Conservation (phyloP, 2,113 vertebrate genomes). For the Mixornis gularis region DNA sequence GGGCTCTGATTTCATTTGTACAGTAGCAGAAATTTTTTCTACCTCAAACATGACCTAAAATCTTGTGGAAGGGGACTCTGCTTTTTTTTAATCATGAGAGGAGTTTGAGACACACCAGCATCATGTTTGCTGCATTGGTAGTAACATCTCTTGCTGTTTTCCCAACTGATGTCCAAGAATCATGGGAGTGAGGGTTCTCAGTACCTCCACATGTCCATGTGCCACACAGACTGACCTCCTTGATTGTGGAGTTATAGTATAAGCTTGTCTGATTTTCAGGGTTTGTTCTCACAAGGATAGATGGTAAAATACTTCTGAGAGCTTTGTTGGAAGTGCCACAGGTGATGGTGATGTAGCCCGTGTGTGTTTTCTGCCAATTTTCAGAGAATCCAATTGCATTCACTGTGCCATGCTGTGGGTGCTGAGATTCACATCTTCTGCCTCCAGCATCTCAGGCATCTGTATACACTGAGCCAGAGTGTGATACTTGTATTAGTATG, state of each 20-base stretch:
- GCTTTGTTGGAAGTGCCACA: background rate
- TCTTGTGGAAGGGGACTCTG: background rate
- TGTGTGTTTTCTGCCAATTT: background rate
- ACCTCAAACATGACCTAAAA: background rate
- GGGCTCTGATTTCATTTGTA: background rate
- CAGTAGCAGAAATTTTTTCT: background rate
- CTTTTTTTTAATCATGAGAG: background rate
- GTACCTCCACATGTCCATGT: accelerated
- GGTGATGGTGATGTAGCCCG: too few species aligned
- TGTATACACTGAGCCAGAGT: background rate
- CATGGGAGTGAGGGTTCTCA: background rate
- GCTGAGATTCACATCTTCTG: background rate
- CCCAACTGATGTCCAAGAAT: background rate
- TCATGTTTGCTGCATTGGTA: background rate
- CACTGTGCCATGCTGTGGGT: background rate
- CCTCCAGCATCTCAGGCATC: accelerated
- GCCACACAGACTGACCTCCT: accelerated
- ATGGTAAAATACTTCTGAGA: background rate
- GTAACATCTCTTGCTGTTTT: background rate
- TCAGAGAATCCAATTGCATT: accelerated
- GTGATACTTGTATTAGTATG: background rate
- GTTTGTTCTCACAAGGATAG: background rate
- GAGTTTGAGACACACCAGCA: background rate
- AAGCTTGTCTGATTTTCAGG: background rate
- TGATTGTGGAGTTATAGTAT: background rate